Evolutionary conservation across 2,888 invertebrate species (phyloP), one percentile per base, ranked within the genome.

Genomic region (Xylocampa areola): DNA sequence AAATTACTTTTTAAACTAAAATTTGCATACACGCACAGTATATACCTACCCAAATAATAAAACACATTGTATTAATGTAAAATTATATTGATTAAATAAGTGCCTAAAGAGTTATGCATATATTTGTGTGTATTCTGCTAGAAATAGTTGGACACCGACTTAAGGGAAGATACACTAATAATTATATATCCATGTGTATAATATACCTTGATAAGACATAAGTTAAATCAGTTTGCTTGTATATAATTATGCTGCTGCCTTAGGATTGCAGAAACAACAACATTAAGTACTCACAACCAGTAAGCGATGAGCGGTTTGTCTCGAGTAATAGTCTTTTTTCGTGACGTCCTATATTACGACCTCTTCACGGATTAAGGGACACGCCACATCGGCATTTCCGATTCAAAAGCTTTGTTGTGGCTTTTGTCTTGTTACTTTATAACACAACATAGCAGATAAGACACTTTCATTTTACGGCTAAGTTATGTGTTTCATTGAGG

Each of bases 241-340:
- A 39, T 35, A 50, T 54, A 54, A 50, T 60, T 50, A 23, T 37
- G 50, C 50, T 30, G 50, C 45, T 43, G 43, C 35, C 25, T 52
- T 36, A 25, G 30, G 76, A 79, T 80, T 58, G 51, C 37, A 51
- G 30, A 51, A 50, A 50, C 54, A 53, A 76, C 78, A 87, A 83
- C 82, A 84, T 82, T 78, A 76, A 74, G 68, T 87, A 89, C 88
- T 84, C 84, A 83, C 78, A 76, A 76, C 77, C 81, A 75, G 81
- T 84, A 79, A 76, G 76, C 64, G 71, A 68, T 70, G 78, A 82
- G 74, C 68, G 69, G 65, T 67, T 52, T 57, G 44, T 62, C 68
- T 62, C 51, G 67, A 76, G 77, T 84, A 88, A 88, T 89, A 81
- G 84, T 77, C 80, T 72, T 80, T 76, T 89, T 82, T 82, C 88